Conservation (phyloP, 1,140 invertebrate species). For the Rhizoglyphus robini region DNA sequence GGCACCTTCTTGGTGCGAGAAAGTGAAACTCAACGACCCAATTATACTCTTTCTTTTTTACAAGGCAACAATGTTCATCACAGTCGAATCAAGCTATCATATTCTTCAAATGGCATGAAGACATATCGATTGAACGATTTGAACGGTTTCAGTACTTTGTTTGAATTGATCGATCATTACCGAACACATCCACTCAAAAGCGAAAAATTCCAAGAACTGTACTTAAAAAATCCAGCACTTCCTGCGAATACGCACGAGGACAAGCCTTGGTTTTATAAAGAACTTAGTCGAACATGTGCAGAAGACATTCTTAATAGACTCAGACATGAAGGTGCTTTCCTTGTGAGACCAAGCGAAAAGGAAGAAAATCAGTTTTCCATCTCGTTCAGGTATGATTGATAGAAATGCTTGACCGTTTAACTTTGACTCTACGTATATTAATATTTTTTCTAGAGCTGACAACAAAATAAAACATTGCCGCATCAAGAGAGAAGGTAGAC, state of each 20-base stretch:
- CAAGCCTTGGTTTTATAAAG: constrained; percentile 83
- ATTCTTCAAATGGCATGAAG: constrained; percentile 63
- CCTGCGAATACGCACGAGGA: constrained; percentile 82
- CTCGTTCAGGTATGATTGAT: no score
- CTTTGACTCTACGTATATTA: not conserved
- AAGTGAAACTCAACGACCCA: constrained; percentile 91
- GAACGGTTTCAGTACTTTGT: constrained; percentile 78
- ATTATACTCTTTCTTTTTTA: constrained; percentile 89
- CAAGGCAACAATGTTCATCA: constrained; percentile 75
- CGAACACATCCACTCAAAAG: constrained; percentile 67
- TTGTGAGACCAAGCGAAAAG: constrained; percentile 73
- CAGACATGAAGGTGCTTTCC: constrained; percentile 73
- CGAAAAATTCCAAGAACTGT: constrained; percentile 58
- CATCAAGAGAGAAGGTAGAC: constrained; percentile 72
- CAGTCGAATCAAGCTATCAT: constrained; percentile 64
- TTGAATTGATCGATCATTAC: constrained; percentile 81
- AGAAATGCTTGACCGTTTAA: constrained; percentile 1
- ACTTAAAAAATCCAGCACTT: constrained; percentile 58
- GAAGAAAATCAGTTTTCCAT: constrained; percentile 76
- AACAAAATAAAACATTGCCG: constrained; percentile 89
- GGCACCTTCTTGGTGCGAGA: constrained; percentile 88
- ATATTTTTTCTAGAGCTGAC: constrained; percentile 33
- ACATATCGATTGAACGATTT: constrained; percentile 81
- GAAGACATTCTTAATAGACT: constrained; percentile 72
- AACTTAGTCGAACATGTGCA: constrained; percentile 58